Evolutionary conservation across 2,888 invertebrate genomes (phyloP), one percentile per base, ranked within the genome.

Genomic region (Agonopterix heracliana): DNA sequence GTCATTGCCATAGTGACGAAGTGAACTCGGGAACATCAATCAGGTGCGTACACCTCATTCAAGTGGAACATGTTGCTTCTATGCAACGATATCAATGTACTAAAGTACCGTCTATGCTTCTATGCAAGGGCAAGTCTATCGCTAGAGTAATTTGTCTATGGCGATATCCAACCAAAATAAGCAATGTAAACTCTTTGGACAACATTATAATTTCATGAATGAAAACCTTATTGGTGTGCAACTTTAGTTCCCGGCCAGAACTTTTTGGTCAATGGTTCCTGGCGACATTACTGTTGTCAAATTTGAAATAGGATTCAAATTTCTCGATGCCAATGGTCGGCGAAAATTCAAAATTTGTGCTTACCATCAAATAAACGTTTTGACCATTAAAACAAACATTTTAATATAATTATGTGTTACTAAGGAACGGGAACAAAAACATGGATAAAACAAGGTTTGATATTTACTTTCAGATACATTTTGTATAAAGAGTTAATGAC

Each of bases 401-500:
- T 38, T 3, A 38, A 38, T n/a, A n/a, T 47, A 59, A 63, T 55
- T 42, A 66, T 61, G 57, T 26, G 49, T 50, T 36, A 43, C 48
- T 50, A 48, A 48, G 38, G 54, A 60, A 54, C 44, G 45, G 50
- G 53, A 51, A 26, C 26, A 3, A 26, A 59, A 69, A 54, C 49
- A 78, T 80, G 76, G 57, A 64, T 63, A 65, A 55, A 64, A 55
- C 47, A 57, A 76, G 81, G 82, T 83, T 54, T 65, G 48, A 55
- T 10, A 40, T 38, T 49, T 55, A 41, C 36, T 74, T 75, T 14
- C 72, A 93, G 93, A 66, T 92, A 91, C 62, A 86, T 91, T 58
- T 74, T 93, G 55, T 92, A 92, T 65, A 91, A 92, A 63, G 92
- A 92, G 61, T 65, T 92, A 52, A 82, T 92, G 72, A 89, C 89